Evolutionary conservation across 2,888 invertebrate species (phyloP), one percentile per base, ranked within the genome.

Genomic region (Mimachlamys varia): DNA sequence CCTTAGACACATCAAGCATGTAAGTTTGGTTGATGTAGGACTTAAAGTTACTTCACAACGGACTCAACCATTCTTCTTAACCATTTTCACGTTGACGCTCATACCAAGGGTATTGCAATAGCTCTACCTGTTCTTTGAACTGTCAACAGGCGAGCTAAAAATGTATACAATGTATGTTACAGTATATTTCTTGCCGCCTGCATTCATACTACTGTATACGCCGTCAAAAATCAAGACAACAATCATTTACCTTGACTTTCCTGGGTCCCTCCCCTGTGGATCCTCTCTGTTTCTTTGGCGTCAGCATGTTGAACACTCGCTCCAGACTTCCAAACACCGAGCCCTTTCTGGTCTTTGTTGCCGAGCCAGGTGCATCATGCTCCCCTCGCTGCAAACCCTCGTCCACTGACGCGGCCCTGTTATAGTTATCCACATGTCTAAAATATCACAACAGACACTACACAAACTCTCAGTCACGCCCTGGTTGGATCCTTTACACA

Each of bases 311-410:
- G 93, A 97, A 97, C 93, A 98, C 97, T 91, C 98, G 97, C 96
- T 98, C 98, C 91, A 98, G 97, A 94, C 98, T 98, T 76, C 98
- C 98, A 95, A 98, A 97, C 91, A 98, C 97, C 0, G 96, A 95
- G 3, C 94, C 95, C 95, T 97, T 97, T 90, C 97, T 97, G 3
- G 93, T 90, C 91, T 95, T 95, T 49, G 93, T 91, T 13, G 92
- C 89, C 27, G 91, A 90, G 89, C 94, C 94, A 37, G 94, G 93
- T 5, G 96, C 96, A 0, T 95, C 95, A 50, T 94, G 92, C 90
- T 96, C 95, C 37, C 89, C 58, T 62, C 94, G 94, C 93, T 96
- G 95, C 33, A 96, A 93, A 55, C 95, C 95, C 76, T 96, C 96
- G 90, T 96, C 96, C 27, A 96, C 95, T 0, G 96, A 96, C 1